phyloP scores from a whole-genome alignment of 2,113 vertebrate genomes.

The Chamaea fasciata region DNA sequence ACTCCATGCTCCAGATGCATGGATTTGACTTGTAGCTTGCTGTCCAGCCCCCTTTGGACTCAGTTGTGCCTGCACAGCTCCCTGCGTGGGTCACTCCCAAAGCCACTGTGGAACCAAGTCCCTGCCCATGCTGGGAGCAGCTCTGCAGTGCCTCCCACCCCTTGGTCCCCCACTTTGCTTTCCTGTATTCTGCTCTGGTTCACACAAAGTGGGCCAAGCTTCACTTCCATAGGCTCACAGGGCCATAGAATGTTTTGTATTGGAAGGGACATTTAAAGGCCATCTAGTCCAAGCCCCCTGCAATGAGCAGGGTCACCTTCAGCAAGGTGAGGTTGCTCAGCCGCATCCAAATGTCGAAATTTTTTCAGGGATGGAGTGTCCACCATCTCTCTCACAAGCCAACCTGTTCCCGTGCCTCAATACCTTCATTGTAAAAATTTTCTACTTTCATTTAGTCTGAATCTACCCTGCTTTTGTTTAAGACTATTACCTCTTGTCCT shows the following conservation, averaged over 20 bases:
- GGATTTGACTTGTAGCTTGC: background rate
- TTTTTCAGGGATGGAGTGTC: no score
- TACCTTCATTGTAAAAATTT: fast-evolving
- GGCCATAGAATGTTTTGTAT: background rate
- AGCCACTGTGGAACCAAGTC: fast-evolving
- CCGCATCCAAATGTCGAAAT: no score
- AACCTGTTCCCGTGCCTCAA: background rate
- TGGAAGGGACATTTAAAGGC: background rate
- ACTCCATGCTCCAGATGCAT: background rate
- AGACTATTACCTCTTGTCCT: background rate
- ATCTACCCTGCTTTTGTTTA: background rate
- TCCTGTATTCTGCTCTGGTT: background rate
- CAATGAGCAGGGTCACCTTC: background rate
- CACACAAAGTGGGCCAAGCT: background rate
- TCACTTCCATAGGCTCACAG: background rate
- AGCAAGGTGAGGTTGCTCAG: background rate
- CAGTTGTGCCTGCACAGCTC: background rate
- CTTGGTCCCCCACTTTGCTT: background rate
- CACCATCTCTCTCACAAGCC: background rate
- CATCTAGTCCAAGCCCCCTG: background rate
- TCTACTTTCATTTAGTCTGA: background rate
- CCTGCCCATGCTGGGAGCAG: background rate
- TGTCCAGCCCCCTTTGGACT: background rate
- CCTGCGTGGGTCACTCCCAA: background rate
- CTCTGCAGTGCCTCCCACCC: background rate